A percentile compares a stretch with the other conserved stretches of the same genome.
Conservation (phyloP, 2,113 vertebrate species). For the Alligator sinensis region DNA sequence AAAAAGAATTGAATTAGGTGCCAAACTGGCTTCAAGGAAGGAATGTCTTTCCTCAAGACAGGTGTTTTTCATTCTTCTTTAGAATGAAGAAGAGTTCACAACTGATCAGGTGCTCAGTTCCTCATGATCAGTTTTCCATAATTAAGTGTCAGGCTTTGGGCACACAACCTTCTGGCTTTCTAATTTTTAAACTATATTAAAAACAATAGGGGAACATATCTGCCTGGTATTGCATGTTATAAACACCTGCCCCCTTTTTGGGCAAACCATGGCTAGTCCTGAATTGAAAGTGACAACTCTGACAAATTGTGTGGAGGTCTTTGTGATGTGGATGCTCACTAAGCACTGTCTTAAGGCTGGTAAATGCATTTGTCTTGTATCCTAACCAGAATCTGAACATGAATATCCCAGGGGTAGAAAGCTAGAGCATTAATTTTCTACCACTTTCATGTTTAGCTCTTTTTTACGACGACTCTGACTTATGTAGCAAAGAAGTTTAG, state of each 20-base stretch:
- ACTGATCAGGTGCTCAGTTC: background rate
- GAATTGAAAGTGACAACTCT: background rate
- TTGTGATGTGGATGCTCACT: background rate
- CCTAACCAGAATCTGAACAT: background rate
- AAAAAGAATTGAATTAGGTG: slow-evolving; percentile 31
- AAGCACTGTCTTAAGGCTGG: background rate
- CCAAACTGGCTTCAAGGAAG: background rate
- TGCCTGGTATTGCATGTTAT: slow-evolving; percentile 1
- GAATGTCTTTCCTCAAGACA: background rate
- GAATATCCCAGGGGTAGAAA: background rate
- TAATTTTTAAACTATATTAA: background rate
- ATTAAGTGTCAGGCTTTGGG: background rate
- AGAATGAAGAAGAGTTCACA: background rate
- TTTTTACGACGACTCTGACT: background rate
- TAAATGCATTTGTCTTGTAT: background rate
- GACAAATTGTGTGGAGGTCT: background rate
- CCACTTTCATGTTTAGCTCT: background rate
- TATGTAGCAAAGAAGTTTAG: background rate
- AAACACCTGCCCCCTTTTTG: fast-evolving
- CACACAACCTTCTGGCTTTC: background rate
- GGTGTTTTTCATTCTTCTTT: background rate
- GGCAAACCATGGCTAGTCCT: background rate
- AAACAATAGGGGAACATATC: background rate
- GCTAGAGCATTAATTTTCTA: background rate
- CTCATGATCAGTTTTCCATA: background rate